Conservation (phyloP, 37 sponge, comb jelly and placozoan species). For the Chondrilla cf. caribensis region DNA sequence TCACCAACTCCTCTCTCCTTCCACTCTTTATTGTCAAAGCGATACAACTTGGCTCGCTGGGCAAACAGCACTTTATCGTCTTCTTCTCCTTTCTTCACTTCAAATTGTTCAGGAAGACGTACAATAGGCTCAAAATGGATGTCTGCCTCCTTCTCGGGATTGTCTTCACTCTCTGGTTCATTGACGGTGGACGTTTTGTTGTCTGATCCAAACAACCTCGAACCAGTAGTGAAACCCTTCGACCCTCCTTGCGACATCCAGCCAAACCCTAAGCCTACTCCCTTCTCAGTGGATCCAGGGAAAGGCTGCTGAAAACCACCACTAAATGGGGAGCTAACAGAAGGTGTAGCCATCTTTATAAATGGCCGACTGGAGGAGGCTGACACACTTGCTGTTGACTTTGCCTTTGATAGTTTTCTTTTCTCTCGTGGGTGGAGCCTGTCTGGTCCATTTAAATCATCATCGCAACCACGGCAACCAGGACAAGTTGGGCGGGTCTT, state of each 20-base stretch:
- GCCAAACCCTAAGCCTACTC: background rate
- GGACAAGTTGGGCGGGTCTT: slow-evolving; percentile 59
- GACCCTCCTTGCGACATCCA: background rate
- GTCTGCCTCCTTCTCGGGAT: slow-evolving; percentile 70
- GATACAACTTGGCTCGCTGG: slow-evolving; percentile 78
- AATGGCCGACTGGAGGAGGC: too few relatives aligned
- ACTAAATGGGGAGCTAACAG: too few relatives aligned
- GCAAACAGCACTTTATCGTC: slow-evolving; percentile 58
- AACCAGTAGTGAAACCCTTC: slow-evolving; percentile 52
- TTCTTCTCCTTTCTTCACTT: slow-evolving; percentile 73
- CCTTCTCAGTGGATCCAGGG: background rate
- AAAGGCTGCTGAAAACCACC: too few relatives aligned
- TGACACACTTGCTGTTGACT: background rate
- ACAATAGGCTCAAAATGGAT: slow-evolving; percentile 85
- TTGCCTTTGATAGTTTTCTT: background rate
- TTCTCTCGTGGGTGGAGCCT: background rate
- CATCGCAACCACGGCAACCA: slow-evolving; percentile 81
- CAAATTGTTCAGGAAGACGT: slow-evolving; percentile 61
- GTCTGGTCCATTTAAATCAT: slow-evolving; percentile 19
- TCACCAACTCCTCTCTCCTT: slow-evolving; percentile 97
- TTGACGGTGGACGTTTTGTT: background rate
- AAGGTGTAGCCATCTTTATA: too few relatives aligned
- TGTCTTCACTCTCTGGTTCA: slow-evolving; percentile 37
- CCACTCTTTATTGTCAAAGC: slow-evolving; percentile 83
- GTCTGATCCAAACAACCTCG: slow-evolving; percentile 30